phyloP scores from a whole-genome alignment of 2,797 vertebrate genomes.

The Toxotes lorentzi region DNA sequence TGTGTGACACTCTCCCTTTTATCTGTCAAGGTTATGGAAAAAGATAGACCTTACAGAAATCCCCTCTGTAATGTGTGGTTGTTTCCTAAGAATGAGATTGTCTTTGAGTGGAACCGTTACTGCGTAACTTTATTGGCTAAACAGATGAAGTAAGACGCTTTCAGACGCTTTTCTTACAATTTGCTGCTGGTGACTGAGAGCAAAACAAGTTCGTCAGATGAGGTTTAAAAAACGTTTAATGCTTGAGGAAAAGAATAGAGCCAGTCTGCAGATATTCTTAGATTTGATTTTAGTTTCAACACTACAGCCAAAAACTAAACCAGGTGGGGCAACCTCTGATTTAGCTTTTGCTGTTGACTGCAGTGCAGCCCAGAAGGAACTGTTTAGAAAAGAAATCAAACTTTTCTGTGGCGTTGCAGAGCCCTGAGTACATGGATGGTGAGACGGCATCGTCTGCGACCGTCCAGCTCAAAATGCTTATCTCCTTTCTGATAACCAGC shows the following conservation, averaged over 20 bases:
- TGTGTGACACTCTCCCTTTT: background rate
- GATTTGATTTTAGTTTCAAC: constrained; percentile 34
- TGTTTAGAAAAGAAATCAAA: constrained; percentile 33
- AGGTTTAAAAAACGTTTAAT: constrained; percentile 24
- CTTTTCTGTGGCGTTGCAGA: constrained; percentile 1
- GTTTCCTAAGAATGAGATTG: constrained; percentile 17
- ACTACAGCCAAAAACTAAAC: constrained; percentile 30
- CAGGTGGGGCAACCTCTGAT: constrained; percentile 23
- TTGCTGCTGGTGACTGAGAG: constrained; percentile 2
- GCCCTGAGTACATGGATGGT: constrained; percentile 37
- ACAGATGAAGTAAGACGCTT: constrained; percentile 21
- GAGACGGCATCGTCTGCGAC: constrained; percentile 27
- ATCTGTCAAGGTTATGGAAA: constrained; percentile 7
- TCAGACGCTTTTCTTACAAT: constrained; percentile 27
- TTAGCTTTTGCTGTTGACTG: constrained; percentile 4
- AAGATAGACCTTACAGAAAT: constrained; percentile 17
- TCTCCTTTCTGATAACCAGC: constrained; percentile 40
- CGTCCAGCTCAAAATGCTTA: constrained; percentile 47
- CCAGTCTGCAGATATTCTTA: background rate
- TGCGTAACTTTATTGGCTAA: constrained; percentile 31
- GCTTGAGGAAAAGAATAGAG: constrained; percentile 11
- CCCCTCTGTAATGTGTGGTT: constrained; percentile 13
- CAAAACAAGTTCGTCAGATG: constrained; percentile 34
- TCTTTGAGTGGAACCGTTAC: constrained; percentile 1
- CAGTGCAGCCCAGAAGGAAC: constrained; percentile 33